Conservation (phyloP, 2,888 invertebrate genomes). For the Philhelius pedissequus region DNA sequence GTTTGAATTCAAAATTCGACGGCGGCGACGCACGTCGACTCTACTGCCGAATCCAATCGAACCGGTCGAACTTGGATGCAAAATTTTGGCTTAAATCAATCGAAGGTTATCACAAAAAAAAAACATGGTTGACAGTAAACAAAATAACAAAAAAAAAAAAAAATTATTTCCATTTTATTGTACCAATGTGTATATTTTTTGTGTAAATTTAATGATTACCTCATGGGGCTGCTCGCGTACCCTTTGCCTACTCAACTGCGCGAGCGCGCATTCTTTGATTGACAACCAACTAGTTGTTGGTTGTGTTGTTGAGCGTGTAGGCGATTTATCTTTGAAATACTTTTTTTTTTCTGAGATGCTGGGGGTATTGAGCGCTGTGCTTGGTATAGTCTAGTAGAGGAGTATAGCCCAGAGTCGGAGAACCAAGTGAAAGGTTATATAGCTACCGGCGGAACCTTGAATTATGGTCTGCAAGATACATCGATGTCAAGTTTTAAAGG, state of each 20-base stretch:
- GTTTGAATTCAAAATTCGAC: slow-evolving; percentile 12
- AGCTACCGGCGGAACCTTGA: slow-evolving; percentile 61
- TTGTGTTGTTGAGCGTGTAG: slow-evolving; percentile 47
- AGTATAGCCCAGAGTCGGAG: not conserved
- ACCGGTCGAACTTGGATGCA: slow-evolving; percentile 57
- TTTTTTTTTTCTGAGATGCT: slow-evolving; percentile 5
- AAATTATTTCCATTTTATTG: slow-evolving; percentile 14
- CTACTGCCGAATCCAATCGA: slow-evolving; percentile 36
- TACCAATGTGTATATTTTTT: slow-evolving; percentile 12
- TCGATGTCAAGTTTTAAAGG: slow-evolving; percentile 44
- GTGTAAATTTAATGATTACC: slow-evolving; percentile 43
- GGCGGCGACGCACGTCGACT: too few species aligned
- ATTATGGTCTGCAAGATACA: slow-evolving; percentile 44
- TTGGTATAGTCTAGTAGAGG: too few species aligned
- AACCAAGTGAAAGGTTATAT: slow-evolving; percentile 57
- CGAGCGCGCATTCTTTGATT: slow-evolving; percentile 60
- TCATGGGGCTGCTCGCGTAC: slow-evolving; percentile 21
- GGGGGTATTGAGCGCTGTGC: not conserved
- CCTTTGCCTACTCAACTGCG: slow-evolving; percentile 42
- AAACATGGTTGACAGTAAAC: slow-evolving; percentile 30
- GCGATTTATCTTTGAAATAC: slow-evolving; percentile 56
- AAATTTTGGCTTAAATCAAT: slow-evolving; percentile 50
- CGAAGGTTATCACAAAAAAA: slow-evolving; percentile 49
- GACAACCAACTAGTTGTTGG: slow-evolving; percentile 31
- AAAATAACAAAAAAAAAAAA: not conserved